phyloP scores from a whole-genome alignment of 1,140 invertebrate species.

The Leptoteleia sp. region DNA sequence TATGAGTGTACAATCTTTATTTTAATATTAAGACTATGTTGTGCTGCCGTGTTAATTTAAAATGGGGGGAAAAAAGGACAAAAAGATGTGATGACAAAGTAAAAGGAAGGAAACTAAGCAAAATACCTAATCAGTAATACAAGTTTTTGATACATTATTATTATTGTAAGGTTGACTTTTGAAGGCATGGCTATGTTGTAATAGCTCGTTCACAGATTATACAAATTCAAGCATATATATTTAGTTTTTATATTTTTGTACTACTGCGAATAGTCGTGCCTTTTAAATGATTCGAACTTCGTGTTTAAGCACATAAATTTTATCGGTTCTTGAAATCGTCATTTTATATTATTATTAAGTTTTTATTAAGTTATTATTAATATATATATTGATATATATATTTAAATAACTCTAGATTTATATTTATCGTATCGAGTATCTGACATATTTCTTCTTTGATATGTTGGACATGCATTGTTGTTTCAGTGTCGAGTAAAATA shows the following conservation, averaged over 20 bases:
- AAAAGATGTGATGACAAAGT: slow-evolving; percentile 2
- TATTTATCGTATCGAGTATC: slow-evolving; percentile 23
- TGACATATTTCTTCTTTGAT: slow-evolving; percentile 15
- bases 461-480: slow-evolving; percentile 6
- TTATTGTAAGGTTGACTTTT: slow-evolving; percentile 58
- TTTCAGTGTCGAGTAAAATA: slow-evolving; percentile 26
- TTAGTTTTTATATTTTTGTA: slow-evolving; percentile 78
- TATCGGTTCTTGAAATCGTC: slow-evolving; percentile 33
- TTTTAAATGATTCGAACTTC: slow-evolving; percentile 71
- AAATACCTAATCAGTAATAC: slow-evolving; percentile 52
- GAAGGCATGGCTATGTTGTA: slow-evolving; percentile 68
- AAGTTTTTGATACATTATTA: slow-evolving; percentile 61
- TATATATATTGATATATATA: slow-evolving; percentile 17
- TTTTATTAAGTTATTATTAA: slow-evolving; percentile 41
- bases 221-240: slow-evolving; percentile 63
- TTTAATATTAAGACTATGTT: slow-evolving; percentile 52
- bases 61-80: slow-evolving; percentile 5
- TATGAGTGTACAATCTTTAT: slow-evolving; percentile 60
- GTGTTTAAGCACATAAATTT: slow-evolving; percentile 28
- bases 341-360: slow-evolving; percentile 34
- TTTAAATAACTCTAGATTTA: slow-evolving; percentile 30
- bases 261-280: slow-evolving; percentile 74
- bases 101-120: slow-evolving; percentile 8
- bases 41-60: slow-evolving; percentile 54
- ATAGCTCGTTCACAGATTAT: slow-evolving; percentile 66